Evolutionary conservation across 2,797 vertebrate genomes (phyloP), one percentile per base, ranked within the genome.

Genomic region (Leptoclinus maculatus): DNA sequence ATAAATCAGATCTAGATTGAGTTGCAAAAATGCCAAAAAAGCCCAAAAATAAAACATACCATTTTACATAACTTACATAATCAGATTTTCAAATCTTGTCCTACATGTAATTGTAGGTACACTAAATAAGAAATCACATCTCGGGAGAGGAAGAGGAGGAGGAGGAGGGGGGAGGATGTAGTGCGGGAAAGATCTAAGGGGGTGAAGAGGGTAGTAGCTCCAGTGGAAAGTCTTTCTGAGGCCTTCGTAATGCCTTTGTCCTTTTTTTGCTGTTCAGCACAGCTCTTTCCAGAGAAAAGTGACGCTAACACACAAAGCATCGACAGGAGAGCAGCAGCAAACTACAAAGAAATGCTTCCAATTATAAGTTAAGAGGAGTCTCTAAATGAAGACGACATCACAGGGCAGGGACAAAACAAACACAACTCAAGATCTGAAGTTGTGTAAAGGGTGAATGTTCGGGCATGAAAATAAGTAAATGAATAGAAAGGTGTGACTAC

Each of bases 321-420:
- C 74, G 76, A 83, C 74, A 74, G 47, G 53, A 69, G 38, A 84
- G 51, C 54, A n/a, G 71, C 58, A 19, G 64, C 32, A 57, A 81
- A 53, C 36, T 14, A 64, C 65, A 79, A 84, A 82, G 68, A 82
- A 76, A 73, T 29, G 25, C 59, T 49, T 79, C 53, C 41, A 83
- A 32, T 83, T 78, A 79, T 29, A 76, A 66, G 60, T 76, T 71
- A 58, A 70, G 25, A 76, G 66, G 7, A 49, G 39, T 67, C 54
- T 71, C 51, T 75, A 72, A 79, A 91, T 87, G 43, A 76, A 67
- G 57, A 71, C 5, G 11, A 67, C 66, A 70, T 81, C 51, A 71
- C 51, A 68, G 43, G 57, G 45, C 70, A 36, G 21, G 21, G 17
- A 4, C 43, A 77, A 80, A 36, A 64, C 45, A 68, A 71, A 76